These are phyloP conservation scores for Helogale parvula DNA, from an alignment of 2,113 vertebrate genomes.

Conservation along the genomic window DNA sequence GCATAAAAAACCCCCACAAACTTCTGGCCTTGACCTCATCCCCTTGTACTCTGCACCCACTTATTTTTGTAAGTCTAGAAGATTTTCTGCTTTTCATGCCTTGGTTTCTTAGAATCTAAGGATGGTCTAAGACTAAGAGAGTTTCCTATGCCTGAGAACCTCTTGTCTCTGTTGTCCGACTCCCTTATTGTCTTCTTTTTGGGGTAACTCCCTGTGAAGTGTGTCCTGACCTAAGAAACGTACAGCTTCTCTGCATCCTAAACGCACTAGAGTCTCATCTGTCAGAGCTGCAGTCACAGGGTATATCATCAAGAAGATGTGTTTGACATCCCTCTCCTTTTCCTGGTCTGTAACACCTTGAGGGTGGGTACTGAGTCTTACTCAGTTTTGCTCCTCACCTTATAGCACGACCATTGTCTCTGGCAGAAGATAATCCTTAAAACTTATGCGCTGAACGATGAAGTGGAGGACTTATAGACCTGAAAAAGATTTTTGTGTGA, in stretches of 20 bases:
- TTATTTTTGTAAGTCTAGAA: background rate
- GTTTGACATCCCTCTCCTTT: background rate
- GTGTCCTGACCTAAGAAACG: background rate
- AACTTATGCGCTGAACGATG: background rate
- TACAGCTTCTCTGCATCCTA: background rate
- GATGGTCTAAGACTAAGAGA: background rate
- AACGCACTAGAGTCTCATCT: background rate
- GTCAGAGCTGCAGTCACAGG: background rate
- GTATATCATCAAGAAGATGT: background rate
- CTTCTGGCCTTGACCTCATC: background rate
- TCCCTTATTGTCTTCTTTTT: background rate
- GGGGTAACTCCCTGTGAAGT: background rate
- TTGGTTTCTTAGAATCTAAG: background rate
- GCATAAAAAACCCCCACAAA: background rate
- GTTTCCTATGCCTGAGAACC: background rate
- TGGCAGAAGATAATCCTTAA: background rate
- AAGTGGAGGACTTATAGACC: background rate
- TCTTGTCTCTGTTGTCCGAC: background rate
- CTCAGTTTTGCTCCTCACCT: background rate
- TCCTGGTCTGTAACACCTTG: background rate
- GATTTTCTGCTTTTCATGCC: background rate
- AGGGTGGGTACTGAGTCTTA: background rate
- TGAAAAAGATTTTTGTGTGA: background rate
- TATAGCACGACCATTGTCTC: background rate
- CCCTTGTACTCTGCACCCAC: background rate